A percentile compares a stretch with the other conserved stretches of the same genome.
These are phyloP conservation scores for Eulemur albifrons DNA, from an alignment of 2,797 vertebrate genomes.

Conservation along the genomic window DNA sequence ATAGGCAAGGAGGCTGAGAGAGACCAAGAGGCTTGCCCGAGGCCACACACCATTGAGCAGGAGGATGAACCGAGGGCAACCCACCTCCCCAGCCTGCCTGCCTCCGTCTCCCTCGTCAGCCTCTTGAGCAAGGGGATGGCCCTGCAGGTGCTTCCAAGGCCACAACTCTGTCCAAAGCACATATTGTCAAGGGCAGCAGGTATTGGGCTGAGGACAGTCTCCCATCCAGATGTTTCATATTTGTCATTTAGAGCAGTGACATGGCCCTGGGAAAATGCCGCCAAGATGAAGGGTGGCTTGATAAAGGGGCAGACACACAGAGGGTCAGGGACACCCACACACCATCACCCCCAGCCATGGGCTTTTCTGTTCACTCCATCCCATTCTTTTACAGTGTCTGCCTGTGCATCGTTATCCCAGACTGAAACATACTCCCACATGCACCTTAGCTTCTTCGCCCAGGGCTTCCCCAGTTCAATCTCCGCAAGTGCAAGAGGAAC, in stretches of 20 bases:
- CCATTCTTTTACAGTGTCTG: background rate
- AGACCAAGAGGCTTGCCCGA: background rate
- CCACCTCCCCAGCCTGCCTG: background rate
- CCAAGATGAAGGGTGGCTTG: background rate
- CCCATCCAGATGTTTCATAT: background rate
- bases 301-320: no score
- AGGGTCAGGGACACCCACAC: background rate
- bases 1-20: background rate
- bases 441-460: background rate
- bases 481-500: background rate
- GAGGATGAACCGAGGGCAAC: background rate
- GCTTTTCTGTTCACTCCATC: background rate
- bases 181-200: background rate
- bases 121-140: background rate
- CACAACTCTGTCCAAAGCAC: background rate
- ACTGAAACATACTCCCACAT: background rate
- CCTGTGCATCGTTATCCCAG: background rate
- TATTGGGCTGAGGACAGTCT: background rate
- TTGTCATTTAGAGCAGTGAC: background rate
- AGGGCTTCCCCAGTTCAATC: background rate
- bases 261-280: background rate
- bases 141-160: background rate
- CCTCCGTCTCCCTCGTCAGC: background rate
- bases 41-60: fast-evolving
- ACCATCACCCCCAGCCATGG: background rate